phyloP scores from a whole-genome alignment of 30 jellyfish, hydroid and myxozoan genomes.

The Hydractinia symbiolongicarpus region DNA sequence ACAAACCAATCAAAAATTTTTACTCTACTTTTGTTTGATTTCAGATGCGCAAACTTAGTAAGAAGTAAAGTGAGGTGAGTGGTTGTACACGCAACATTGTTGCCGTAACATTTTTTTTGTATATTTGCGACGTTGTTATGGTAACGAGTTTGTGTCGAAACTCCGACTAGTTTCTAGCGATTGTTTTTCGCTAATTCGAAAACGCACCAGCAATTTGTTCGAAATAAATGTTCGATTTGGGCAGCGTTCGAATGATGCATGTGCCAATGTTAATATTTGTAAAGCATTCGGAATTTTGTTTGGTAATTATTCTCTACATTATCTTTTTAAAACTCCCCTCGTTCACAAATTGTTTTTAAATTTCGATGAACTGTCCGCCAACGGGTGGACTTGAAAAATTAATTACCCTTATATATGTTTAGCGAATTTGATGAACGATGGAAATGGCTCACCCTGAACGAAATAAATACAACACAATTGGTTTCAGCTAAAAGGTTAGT shows the following conservation, averaged over 20 bases:
- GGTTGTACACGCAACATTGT: no score
- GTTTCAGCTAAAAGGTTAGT: constrained; percentile 56
- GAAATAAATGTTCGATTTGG: no score
- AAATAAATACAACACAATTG: constrained; percentile 52
- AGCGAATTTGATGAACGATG: constrained; percentile 53
- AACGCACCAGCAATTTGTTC: no score
- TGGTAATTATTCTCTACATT: neutral
- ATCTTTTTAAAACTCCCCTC: neutral
- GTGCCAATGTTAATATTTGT: neutral
- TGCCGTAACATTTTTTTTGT: no score
- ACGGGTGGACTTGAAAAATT: no score
- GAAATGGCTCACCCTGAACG: constrained; percentile 68
- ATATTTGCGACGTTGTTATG: no score
- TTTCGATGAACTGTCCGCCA: neutral
- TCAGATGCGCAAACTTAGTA: constrained; percentile 28
- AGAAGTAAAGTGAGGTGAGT: constrained; percentile 12
- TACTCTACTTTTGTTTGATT: neutral
- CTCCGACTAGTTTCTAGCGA: no score
- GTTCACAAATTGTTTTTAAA: neutral
- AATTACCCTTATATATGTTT: neutral
- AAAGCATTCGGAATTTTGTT: neutral
- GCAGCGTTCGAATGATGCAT: neutral
- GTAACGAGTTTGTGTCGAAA: no score
- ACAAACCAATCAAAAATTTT: neutral
- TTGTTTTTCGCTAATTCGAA: no score